Evolutionary conservation across 2,113 vertebrate species (phyloP), one percentile per base, ranked within the genome.

Genomic region (Colistium nudipinnis): DNA sequence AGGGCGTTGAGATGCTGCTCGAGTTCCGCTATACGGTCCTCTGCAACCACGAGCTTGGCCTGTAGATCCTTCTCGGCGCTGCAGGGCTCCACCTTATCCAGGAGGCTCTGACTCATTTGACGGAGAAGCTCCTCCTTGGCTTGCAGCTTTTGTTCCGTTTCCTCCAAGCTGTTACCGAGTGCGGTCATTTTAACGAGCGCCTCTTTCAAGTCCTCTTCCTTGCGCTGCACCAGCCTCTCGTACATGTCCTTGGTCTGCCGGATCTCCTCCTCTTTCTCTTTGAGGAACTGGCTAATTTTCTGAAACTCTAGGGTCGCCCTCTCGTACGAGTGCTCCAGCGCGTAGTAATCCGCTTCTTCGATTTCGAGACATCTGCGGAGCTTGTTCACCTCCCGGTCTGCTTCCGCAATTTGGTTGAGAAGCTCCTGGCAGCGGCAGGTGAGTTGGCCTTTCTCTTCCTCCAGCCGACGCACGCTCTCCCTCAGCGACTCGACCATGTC

Each of bases 251-350:
- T 96, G 3, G 96, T 94, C 0, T 92, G 92, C 53, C 85, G 90
- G 61, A 98, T 91, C 81, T 98, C 96, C 2, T 96, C 94, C 22
- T 98, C 96, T 62, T 96, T 98, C 51, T 96, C 95, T 53, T 82
- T 81, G 51, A 98, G 88, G 56, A 95, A 91, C 7, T 90, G 79
- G 70, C 93, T 95, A 70, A 95, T 91, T 39, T 93, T 92, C 71
- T 94, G 91, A 73, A 98, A 96, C 64, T 96, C 95, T 51, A 93
- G 84, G 0, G 95, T 94, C 28, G 94, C 93, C n/a, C 92, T 93
- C 76, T 94, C 90, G 0, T 95, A 95, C 0, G 95, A 96, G 7
- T 84, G 91, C 74, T 97, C 95, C 64, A 98, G 87, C 11, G 87
- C 92, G 64, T 87, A 92, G 78, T 94, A 96, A 80, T 96, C 95